These are phyloP conservation scores for Drosophila ezoana DNA, from an alignment of 2,888 invertebrate species.

Conservation along the genomic window DNA sequence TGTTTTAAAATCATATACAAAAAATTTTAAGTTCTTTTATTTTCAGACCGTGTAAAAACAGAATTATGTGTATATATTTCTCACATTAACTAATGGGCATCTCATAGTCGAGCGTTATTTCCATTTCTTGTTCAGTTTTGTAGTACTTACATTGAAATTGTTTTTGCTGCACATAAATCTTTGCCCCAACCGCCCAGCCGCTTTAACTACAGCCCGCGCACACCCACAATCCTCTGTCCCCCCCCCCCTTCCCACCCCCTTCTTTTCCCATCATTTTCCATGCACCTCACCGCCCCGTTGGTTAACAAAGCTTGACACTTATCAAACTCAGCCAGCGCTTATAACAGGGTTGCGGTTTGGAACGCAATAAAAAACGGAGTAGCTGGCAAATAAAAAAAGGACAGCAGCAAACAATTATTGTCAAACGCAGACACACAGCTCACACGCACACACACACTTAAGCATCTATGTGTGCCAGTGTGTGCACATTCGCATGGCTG, in stretches of 20 bases:
- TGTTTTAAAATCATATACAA: too few relatives aligned
- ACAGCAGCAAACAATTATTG: conserved; percentile 76
- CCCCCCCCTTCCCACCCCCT: background rate
- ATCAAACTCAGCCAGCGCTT: conserved; percentile 61
- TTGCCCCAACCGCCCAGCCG: conserved; percentile 11
- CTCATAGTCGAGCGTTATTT: background rate
- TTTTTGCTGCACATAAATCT: conserved; percentile 71
- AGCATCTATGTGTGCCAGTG: background rate
- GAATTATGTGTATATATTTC: too few relatives aligned
- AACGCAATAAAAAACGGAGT: conserved; percentile 64
- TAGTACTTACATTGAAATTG: conserved; percentile 52
- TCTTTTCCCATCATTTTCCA: background rate
- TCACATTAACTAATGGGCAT: conserved; percentile 7
- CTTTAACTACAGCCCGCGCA: background rate
- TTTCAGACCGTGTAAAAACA: too few relatives aligned
- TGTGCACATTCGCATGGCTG: conserved; percentile 14
- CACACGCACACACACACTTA: conserved; percentile 26
- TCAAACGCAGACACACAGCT: conserved; percentile 63
- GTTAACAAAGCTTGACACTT: conserved; percentile 70
- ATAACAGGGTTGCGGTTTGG: conserved; percentile 61
- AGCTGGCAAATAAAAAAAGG: conserved; percentile 57
- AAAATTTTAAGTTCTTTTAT: too few relatives aligned
- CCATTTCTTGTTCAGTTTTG: conserved; percentile 18
- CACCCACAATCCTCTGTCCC: background rate
- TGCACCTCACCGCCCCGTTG: conserved; percentile 37